Evolutionary conservation across 35 echinoderm and acorn worm genomes (phyloP).

Genomic region (Ophioderma brevispina): DNA sequence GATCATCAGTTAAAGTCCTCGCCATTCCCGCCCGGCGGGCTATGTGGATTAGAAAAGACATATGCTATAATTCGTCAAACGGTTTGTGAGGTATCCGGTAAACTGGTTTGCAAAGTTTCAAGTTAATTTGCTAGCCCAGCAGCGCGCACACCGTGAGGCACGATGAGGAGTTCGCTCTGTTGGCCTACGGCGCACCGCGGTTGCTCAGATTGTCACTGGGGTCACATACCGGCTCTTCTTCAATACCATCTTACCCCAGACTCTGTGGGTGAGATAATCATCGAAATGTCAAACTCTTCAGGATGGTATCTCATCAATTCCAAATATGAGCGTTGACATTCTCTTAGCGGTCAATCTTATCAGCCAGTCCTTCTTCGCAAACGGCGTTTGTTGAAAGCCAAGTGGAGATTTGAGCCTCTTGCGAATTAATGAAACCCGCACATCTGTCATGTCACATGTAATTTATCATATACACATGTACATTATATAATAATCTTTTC

Average conservation of each 20-base stretch:
- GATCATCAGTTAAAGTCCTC: neutral
- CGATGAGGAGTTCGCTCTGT: neutral
- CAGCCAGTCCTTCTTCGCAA: neutral
- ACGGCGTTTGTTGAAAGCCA: neutral
- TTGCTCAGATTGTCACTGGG: neutral
- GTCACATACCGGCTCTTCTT: slow-evolving; percentile 13
- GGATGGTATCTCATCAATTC: slow-evolving; percentile 28
- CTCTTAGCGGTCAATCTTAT: neutral
- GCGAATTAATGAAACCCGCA: neutral
- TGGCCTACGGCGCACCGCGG: neutral
- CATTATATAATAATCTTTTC: neutral
- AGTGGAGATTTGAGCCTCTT: neutral
- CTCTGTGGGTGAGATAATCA: slow-evolving; percentile 30
- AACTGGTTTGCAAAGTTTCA: neutral
- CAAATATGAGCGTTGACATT: slow-evolving; percentile 34
- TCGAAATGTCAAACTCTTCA: slow-evolving; percentile 35
- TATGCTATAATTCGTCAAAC: neutral
- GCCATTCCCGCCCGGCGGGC: neutral
- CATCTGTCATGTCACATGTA: neutral
- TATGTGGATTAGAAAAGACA: neutral
- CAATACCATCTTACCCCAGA: neutral
- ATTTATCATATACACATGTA: neutral
- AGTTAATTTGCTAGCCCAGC: neutral
- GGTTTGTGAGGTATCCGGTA: neutral
- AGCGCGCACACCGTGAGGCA: no score